These are phyloP conservation scores for Drosophila affinis DNA, from an alignment of 2,888 invertebrate species.

Conservation along the genomic window DNA sequence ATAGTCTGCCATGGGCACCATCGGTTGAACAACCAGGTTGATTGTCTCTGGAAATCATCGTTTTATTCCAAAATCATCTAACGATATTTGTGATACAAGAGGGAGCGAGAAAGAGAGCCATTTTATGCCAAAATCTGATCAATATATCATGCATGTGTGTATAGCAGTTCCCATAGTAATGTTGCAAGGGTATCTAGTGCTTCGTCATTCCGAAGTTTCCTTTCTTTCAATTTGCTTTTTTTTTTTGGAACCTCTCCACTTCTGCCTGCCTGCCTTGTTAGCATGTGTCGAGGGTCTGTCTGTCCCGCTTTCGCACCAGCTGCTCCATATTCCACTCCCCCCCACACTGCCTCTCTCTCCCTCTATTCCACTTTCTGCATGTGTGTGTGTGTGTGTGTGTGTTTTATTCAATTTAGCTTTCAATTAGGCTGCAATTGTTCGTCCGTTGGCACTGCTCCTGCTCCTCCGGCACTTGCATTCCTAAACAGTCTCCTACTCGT, in stretches of 20 bases:
- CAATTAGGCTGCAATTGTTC: constrained; percentile 80
- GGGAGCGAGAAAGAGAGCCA: not conserved
- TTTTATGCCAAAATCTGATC: not conserved
- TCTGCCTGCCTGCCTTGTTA: constrained; percentile 49
- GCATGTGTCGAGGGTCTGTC: constrained; percentile 48
- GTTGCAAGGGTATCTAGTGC: not conserved
- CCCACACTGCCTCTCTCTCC: not conserved
- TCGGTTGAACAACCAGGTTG: not conserved
- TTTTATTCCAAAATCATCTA: no score
- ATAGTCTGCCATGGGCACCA: not conserved
- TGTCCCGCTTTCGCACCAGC: not conserved
- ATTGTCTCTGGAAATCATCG: no score
- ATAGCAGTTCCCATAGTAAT: not conserved
- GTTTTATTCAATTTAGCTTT: constrained; percentile 79
- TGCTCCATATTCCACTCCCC: not conserved
- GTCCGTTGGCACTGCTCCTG: constrained; percentile 53
- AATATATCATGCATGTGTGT: no score
- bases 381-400: constrained; percentile 58
- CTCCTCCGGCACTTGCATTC: constrained; percentile 66
- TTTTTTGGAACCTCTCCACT: constrained; percentile 9
- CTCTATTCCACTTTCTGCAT: constrained; percentile 12
- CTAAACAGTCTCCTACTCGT: constrained; percentile 59
- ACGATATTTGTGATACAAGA: no score
- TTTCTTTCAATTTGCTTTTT: not conserved
- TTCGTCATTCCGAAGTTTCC: not conserved